phyloP scores from a whole-genome alignment of 2,888 invertebrate species.

The Cryptus armator region DNA sequence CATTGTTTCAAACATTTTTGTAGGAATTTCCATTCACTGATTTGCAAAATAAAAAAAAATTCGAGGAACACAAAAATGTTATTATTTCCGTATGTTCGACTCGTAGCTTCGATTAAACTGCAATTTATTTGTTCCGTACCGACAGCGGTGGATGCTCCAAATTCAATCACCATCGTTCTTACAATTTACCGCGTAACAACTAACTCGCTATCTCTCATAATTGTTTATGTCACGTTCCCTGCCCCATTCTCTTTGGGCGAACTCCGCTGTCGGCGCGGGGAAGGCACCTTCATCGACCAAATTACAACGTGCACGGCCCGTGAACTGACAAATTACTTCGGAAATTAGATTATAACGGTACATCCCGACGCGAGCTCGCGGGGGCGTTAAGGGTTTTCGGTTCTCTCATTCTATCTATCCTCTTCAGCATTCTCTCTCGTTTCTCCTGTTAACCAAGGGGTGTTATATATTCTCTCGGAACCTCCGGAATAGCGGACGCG shows the following conservation, averaged over 20 bases:
- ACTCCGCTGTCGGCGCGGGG: slow-evolving; percentile 14
- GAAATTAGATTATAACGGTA: slow-evolving; percentile 69
- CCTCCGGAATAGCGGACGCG: not conserved
- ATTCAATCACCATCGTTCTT: slow-evolving; percentile 36
- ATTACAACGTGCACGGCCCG: slow-evolving; percentile 63
- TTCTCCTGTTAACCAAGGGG: slow-evolving; percentile 3
- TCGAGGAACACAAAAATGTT: not conserved
- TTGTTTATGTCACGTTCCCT: slow-evolving; percentile 61
- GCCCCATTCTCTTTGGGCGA: not conserved
- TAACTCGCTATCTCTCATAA: slow-evolving; percentile 55
- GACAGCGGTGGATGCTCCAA: not conserved
- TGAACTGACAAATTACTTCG: slow-evolving; percentile 71
- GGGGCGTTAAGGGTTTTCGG: slow-evolving; percentile 54
- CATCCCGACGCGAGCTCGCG: slow-evolving; percentile 41
- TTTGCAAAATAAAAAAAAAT: not conserved
- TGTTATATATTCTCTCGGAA: slow-evolving; percentile 36
- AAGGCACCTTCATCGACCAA: slow-evolving; percentile 61
- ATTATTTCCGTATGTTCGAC: not conserved
- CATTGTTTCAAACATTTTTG: too few relatives aligned
- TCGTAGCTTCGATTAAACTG: not conserved
- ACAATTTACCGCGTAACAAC: slow-evolving; percentile 56
- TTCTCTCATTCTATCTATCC: slow-evolving; percentile 10
- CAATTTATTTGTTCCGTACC: not conserved
- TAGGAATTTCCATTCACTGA: too few relatives aligned
- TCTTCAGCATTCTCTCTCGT: slow-evolving; percentile 7